Evolutionary conservation across 2,113 vertebrate species (phyloP).

Genomic region (Oryzias melastigma): DNA sequence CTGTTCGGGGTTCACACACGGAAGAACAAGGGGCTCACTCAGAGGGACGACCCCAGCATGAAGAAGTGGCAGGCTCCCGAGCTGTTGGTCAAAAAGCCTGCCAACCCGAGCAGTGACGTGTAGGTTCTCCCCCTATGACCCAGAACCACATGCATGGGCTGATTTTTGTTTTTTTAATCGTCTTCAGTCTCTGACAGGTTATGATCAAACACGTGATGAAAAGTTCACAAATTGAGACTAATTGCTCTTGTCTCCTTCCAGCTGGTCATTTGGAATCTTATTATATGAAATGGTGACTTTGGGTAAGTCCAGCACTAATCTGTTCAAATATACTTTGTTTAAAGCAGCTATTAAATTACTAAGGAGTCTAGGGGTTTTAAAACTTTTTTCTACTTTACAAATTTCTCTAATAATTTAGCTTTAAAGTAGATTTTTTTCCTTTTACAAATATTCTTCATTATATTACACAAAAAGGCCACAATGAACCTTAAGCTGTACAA

Average conservation of each 20-base stretch:
- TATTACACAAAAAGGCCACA: no score
- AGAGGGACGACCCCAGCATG: slow-evolving; percentile 64
- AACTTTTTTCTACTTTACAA: no score
- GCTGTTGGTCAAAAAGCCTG: slow-evolving; percentile 75
- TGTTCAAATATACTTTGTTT: background rate
- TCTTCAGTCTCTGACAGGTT: background rate
- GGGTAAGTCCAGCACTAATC: slow-evolving; percentile 73
- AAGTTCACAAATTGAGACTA: background rate
- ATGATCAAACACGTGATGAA: background rate
- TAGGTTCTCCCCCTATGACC: slow-evolving; percentile 58
- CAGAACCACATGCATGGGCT: background rate
- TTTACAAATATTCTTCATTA: no score
- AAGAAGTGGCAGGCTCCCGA: slow-evolving; percentile 97
- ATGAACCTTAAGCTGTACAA: no score
- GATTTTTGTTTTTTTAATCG: accelerated
- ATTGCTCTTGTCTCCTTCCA: slow-evolving; percentile 52
- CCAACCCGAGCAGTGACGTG: slow-evolving; percentile 83
- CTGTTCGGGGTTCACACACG: slow-evolving; percentile 82
- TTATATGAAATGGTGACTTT: slow-evolving; percentile 89
- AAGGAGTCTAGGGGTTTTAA: no score
- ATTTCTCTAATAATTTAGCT: no score
- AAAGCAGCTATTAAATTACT: background rate
- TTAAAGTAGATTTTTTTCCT: no score
- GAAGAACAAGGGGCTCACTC: slow-evolving; percentile 54
- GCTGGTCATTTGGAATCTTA: slow-evolving; percentile 90